Evolutionary conservation across 2,113 vertebrate species (phyloP), one percentile per base, ranked within the genome.

Genomic region (Ophiodon elongatus): DNA sequence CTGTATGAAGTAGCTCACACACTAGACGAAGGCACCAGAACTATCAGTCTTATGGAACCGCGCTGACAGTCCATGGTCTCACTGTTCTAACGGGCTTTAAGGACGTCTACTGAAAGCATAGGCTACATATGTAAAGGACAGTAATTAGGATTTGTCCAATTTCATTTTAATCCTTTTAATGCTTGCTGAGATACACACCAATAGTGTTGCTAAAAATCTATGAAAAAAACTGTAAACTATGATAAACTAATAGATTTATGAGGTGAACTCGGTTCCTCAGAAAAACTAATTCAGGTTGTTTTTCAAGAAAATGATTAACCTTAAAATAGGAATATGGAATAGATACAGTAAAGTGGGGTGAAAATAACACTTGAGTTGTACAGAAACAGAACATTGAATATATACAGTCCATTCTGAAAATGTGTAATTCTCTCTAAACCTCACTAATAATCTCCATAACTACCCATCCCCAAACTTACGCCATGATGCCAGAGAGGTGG

Each of bases 401-500:
- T 19, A n/a, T n/a, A n/a, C 13, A 47, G 17, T 31, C 21, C 31
- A 35, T 54, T 35, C 29, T 54, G 47, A 70, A 25, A 33, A 52
- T n/a, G 6, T 35, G 5, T 8, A 21, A 31, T 47, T 62, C 8
- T 45, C 0, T 64, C 0, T 23, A 23, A 29, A 7, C 5, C 25
- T 33, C 9, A 5, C 4, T 5, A 50, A 50, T 50, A 54, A 21
- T 69, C 7, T 23, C 21, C 9, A 7, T 9, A 29, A 25, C 29
- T 25, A 31, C 5, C 5, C 2, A 6, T 6, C 27, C 37, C 8
- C 7, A 31, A 66, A 98, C 98, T 97, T 95, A 99, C 98, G 98
- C 97, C 98, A 99, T 99, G 95, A 99, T 99, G 84, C 98, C 98
- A 0, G 98, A 99, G 10, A 99, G 96, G 91, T 99, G 98, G 95